Percentiles rank a stretch among this genome's conserved stretches.
phyloP scores from a whole-genome alignment of 2,797 vertebrate species.

The Varecia variegata region DNA sequence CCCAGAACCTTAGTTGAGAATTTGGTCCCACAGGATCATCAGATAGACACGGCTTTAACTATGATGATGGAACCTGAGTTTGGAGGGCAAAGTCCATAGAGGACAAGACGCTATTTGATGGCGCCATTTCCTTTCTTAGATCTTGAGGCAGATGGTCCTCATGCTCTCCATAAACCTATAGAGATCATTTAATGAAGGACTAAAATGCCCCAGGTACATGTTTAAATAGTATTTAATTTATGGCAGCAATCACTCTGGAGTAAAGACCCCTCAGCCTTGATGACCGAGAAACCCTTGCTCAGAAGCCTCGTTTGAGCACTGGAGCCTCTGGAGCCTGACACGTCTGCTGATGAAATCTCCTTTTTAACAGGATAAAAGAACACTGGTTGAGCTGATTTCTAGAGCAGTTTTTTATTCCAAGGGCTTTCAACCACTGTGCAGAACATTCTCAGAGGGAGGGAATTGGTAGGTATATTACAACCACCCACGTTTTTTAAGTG shows the following conservation, averaged over 20 bases:
- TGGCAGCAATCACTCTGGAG: conserved; percentile 80
- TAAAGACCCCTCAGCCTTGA: conserved; percentile 89
- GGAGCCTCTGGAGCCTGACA: conserved; percentile 70
- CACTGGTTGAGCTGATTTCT: not conserved
- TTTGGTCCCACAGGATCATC: conserved; percentile 89
- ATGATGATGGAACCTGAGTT: conserved; percentile 93
- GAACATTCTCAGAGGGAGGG: not conserved
- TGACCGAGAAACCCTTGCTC: conserved; percentile 89
- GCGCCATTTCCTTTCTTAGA: conserved; percentile 91
- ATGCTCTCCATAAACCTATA: conserved; percentile 90
- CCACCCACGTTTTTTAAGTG: not conserved
- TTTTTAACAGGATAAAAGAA: not conserved
- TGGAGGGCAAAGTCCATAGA: conserved; percentile 92
- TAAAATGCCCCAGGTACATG: not conserved
- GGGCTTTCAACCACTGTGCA: conserved; percentile 12
- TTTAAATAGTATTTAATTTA: conserved; percentile 10
- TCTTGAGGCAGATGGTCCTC: conserved; percentile 91
- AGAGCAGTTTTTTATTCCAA: conserved; percentile 67
- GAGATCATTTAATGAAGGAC: conserved; percentile 81
- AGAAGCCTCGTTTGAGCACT: conserved; percentile 91
- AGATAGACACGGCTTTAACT: conserved; percentile 91
- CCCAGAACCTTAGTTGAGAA: conserved; percentile 90
- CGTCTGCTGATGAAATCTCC: not conserved
- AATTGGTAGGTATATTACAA: not conserved
- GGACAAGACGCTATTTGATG: conserved; percentile 90